phyloP scores from a whole-genome alignment of 1,140 invertebrate species.

The Pseudachorutes palmiensis region DNA sequence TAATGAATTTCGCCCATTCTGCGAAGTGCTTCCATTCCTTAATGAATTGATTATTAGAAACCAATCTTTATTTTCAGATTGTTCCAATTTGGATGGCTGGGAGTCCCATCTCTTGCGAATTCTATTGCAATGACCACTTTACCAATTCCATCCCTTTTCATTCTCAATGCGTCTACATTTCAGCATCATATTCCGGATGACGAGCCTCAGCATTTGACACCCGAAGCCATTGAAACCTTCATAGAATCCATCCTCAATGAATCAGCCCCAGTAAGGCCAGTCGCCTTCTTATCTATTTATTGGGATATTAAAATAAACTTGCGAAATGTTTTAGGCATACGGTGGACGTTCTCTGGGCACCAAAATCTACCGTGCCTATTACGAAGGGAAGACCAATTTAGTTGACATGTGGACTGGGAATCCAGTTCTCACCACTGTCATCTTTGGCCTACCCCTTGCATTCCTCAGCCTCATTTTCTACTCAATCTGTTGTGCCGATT shows the following conservation, averaged over 20 bases:
- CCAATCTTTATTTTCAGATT: background rate
- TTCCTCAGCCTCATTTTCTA: constrained; percentile 90
- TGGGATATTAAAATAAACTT: too few relatives aligned
- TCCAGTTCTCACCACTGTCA: constrained; percentile 49
- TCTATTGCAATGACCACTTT: constrained; percentile 78
- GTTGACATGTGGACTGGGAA: constrained; percentile 67
- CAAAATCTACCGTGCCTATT: constrained; percentile 63
- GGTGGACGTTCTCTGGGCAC: constrained; percentile 69
- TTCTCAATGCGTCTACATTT: constrained; percentile 80
- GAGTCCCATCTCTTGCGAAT: constrained; percentile 74
- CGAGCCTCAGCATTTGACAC: constrained; percentile 66
- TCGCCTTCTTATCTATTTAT: too few relatives aligned
- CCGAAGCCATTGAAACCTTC: constrained; percentile 58
- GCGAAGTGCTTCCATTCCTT: background rate
- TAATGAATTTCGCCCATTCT: background rate
- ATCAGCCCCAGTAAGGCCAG: constrained; percentile 38
- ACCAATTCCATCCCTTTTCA: constrained; percentile 73
- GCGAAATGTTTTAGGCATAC: too few relatives aligned
- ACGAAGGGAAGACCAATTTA: constrained; percentile 63
- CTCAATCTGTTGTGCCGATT: constrained; percentile 86
- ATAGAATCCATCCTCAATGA: constrained; percentile 40
- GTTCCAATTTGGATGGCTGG: constrained; percentile 87
- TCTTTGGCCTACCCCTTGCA: constrained; percentile 64
- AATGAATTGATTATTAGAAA: background rate
- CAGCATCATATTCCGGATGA: constrained; percentile 84